phyloP scores from a whole-genome alignment of 2,797 vertebrate genomes.

The Smutsia gigantea region DNA sequence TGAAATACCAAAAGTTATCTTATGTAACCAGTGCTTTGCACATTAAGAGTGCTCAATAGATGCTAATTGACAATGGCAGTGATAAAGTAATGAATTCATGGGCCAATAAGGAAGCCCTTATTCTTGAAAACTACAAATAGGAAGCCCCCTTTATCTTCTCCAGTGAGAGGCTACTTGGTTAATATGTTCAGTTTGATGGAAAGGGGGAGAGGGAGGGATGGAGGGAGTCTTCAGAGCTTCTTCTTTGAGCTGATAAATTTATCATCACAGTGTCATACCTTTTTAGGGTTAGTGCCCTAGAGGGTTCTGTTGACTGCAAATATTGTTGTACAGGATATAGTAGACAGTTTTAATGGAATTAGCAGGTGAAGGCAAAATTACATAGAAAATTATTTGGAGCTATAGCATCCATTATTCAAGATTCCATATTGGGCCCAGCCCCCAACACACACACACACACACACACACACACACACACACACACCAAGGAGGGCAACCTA shows the following conservation, averaged over 20 bases:
- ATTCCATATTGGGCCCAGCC: neutral
- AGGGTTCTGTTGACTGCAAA: neutral
- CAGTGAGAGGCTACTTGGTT: neutral
- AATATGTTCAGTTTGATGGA: neutral
- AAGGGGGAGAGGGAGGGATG: neutral
- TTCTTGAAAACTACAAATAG: conserved; percentile 17
- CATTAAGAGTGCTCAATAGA: neutral
- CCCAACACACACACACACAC: too few relatives aligned
- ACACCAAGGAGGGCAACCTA: neutral
- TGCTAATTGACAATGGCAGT: neutral
- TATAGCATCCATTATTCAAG: neutral
- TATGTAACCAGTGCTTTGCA: neutral
- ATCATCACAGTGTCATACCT: neutral
- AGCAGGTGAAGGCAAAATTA: conserved; percentile 18
- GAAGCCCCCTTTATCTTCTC: neutral
- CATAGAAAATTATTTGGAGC: conserved; percentile 30
- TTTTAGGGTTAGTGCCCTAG: neutral
- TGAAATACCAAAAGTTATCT: neutral
- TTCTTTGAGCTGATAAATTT: neutral
- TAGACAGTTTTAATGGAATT: conserved; percentile 33
- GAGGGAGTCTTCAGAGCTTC: neutral
- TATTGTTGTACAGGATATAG: neutral
- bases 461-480: too few relatives aligned
- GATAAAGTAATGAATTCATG: neutral
- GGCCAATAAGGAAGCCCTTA: neutral